Conservation (phyloP, 2,113 vertebrate species). For the Brachirus orientalis region DNA sequence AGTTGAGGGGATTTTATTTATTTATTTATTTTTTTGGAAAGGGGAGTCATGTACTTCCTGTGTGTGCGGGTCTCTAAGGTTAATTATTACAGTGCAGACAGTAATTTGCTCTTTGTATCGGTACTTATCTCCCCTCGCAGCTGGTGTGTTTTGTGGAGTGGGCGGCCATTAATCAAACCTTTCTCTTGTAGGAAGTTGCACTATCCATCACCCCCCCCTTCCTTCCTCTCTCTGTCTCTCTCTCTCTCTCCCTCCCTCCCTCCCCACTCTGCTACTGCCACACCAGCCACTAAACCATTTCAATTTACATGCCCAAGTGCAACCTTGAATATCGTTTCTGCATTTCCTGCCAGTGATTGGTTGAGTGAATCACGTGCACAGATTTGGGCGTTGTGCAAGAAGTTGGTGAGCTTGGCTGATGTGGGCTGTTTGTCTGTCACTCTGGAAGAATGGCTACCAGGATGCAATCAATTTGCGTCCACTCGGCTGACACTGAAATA, state of each 20-base stretch:
- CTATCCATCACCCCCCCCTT: constrained; percentile 86
- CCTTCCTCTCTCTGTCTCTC: constrained; percentile 26
- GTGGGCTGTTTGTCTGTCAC: constrained; percentile 49
- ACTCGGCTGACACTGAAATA: constrained; percentile 44
- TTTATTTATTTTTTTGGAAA: constrained; percentile 17
- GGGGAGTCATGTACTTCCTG: constrained; percentile 53
- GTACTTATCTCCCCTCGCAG: constrained; percentile 90
- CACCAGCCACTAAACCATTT: constrained; percentile 83
- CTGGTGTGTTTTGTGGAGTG: constrained; percentile 84
- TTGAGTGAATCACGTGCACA: constrained; percentile 58
- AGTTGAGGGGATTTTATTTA: constrained; percentile 7
- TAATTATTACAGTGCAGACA: constrained; percentile 89
- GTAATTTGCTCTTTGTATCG: constrained; percentile 85
- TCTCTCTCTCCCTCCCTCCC: constrained; percentile 23
- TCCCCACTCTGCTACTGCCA: constrained; percentile 57
- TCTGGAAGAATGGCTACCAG: constrained; percentile 29
- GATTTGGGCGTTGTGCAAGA: constrained; percentile 54
- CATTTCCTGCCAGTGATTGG: constrained; percentile 49
- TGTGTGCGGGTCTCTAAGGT: constrained; percentile 72
- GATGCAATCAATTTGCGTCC: constrained; percentile 48
- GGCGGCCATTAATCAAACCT: constrained; percentile 91
- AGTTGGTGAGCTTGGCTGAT: constrained; percentile 54
- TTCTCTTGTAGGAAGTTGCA: constrained; percentile 84
- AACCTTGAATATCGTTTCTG: constrained; percentile 76
- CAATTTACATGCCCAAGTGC: constrained; percentile 82